Conservation (phyloP, 2,113 vertebrate genomes). For the Charina bottae region DNA sequence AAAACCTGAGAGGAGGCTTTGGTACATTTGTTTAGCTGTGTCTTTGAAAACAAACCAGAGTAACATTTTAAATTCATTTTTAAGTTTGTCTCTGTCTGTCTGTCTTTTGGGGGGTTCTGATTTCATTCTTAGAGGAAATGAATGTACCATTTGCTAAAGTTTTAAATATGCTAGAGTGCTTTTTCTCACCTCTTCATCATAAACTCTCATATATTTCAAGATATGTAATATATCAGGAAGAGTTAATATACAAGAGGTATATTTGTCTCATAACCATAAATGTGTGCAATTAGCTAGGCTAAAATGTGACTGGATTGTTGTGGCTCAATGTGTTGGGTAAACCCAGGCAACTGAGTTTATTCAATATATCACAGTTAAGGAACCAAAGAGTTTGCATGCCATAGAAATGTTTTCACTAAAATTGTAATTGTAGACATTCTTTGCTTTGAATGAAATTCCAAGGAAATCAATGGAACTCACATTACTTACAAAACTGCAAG, state of each 20-base stretch:
- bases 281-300: background rate
- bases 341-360: background rate
- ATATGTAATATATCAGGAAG: background rate
- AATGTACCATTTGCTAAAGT: background rate
- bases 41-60: constrained; percentile 6
- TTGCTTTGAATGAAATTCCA: background rate
- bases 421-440: background rate
- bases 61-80: background rate
- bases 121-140: background rate
- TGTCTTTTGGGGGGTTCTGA: background rate
- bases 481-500: background rate
- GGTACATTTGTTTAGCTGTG: background rate
- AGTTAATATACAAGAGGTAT: background rate
- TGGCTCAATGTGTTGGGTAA: background rate
- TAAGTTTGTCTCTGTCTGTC: background rate
- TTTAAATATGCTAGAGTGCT: background rate
- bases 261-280: background rate
- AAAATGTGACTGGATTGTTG: background rate
- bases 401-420: background rate
- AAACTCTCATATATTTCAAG: background rate
- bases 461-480: background rate
- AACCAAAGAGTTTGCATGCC: background rate
- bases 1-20: background rate
- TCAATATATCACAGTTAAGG: background rate
- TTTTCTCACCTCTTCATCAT: background rate